Evolutionary conservation across 2,113 vertebrate species (phyloP).

Genomic region (Nerophis ophidion): DNA sequence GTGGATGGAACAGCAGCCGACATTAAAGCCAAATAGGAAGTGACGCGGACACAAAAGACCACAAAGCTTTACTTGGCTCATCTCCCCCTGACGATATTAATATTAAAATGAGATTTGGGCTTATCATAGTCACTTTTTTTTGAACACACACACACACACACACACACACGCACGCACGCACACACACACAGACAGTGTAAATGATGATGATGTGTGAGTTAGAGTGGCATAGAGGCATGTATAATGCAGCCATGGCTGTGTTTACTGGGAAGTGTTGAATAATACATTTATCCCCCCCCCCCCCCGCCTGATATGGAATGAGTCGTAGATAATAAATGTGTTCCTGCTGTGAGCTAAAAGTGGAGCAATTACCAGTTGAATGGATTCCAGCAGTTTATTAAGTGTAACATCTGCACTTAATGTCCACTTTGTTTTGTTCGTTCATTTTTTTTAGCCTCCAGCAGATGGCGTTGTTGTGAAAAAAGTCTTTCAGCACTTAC

Average conservation of each 20-base stretch:
- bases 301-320: conserved; percentile 26
- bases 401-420: no score
- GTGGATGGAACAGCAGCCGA: neutral
- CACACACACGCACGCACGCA: neutral
- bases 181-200: neutral
- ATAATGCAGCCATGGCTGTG: conserved; percentile 32
- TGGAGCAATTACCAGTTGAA: neutral
- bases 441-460: neutral
- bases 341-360: neutral
- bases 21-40: neutral
- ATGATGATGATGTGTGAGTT: neutral
- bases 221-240: conserved; percentile 19
- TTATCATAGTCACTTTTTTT: conserved; percentile 25
- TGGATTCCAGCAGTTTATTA: neutral
- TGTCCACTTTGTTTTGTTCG: no score
- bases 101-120: conserved; percentile 43
- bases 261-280: conserved; percentile 45
- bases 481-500: no score
- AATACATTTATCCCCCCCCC: conserved; percentile 32
- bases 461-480: no score
- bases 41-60: conserved; percentile 19
- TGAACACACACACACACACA: conserved; percentile 1
- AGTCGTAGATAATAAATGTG: conserved; percentile 4
- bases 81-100: conserved; percentile 32
- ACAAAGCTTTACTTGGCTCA: conserved; percentile 7